A percentile compares a stretch with the other conserved stretches of the same genome.
phyloP scores from a whole-genome alignment of 2,888 invertebrate species.

The Vesta saturnalis region DNA sequence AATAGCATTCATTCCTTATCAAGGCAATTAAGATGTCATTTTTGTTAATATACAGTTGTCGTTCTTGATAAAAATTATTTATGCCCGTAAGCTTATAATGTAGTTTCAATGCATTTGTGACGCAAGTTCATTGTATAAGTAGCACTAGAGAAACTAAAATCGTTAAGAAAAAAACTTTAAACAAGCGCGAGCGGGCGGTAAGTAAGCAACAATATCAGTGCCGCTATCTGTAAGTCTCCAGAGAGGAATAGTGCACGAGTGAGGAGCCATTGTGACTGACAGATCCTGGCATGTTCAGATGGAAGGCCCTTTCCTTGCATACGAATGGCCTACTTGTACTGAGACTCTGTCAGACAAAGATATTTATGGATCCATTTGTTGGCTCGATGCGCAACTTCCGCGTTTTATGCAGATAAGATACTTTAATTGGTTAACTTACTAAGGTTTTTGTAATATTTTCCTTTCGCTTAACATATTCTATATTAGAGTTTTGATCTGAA shows the following conservation, averaged over 20 bases:
- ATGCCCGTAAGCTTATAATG: too few relatives aligned
- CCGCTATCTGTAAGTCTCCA: constrained; percentile 51
- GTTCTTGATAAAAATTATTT: too few relatives aligned
- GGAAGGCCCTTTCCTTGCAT: constrained; percentile 61
- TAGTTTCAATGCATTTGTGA: too few relatives aligned
- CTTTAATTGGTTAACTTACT: constrained; percentile 56
- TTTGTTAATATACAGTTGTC: too few relatives aligned
- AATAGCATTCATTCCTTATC: too few relatives aligned
- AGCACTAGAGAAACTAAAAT: constrained; percentile 15
- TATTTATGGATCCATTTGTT: constrained; percentile 56
- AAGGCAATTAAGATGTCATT: too few relatives aligned
- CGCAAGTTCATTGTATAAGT: constrained; percentile 62
- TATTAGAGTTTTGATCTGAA: background rate
- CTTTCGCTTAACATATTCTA: background rate
- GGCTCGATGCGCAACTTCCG: constrained; percentile 55
- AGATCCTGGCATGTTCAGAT: constrained; percentile 63
- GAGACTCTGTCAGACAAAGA: constrained; percentile 55
- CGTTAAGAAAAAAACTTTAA: constrained; percentile 31
- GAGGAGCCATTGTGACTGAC: constrained; percentile 62
- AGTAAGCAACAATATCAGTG: constrained; percentile 45
- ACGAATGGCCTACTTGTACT: constrained; percentile 61
- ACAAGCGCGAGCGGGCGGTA: constrained; percentile 33
- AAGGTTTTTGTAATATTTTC: constrained; percentile 22
- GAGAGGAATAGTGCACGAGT: constrained; percentile 55
- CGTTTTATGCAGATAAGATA: constrained; percentile 61